Evolutionary conservation across 2,888 invertebrate genomes (phyloP).

Genomic region (Chrysolina americana): DNA sequence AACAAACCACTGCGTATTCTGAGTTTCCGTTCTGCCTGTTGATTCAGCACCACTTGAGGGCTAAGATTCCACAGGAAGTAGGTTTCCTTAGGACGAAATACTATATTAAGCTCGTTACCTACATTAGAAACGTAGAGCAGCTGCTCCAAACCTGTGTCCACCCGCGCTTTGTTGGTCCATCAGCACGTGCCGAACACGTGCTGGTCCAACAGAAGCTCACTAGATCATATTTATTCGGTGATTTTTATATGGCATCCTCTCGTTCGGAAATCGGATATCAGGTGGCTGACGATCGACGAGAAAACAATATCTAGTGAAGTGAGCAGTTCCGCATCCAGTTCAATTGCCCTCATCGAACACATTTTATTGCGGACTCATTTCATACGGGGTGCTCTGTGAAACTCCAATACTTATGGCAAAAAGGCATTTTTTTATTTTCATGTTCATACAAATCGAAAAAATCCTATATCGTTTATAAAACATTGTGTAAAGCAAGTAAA

Average conservation of each 20-base stretch:
- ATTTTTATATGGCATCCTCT: slow-evolving; percentile 46
- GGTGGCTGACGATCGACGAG: slow-evolving; percentile 38
- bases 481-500: too few relatives aligned
- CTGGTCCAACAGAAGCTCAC: slow-evolving; percentile 45
- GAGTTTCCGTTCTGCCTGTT: slow-evolving; percentile 67
- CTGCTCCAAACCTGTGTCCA: slow-evolving; percentile 64
- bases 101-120: slow-evolving; percentile 67
- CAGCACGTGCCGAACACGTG: slow-evolving; percentile 63
- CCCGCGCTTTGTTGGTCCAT: slow-evolving; percentile 55
- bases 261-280: slow-evolving; percentile 50
- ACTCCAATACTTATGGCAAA: background rate
- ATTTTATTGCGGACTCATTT: background rate
- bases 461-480: too few relatives aligned
- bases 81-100: slow-evolving; percentile 65
- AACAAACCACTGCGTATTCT: slow-evolving; percentile 64
- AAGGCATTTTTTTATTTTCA: too few relatives aligned
- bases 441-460: too few relatives aligned
- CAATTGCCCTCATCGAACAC: slow-evolving; percentile 8
- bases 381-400: background rate
- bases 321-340: slow-evolving; percentile 23
- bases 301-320: slow-evolving; percentile 20
- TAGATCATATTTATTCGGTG: slow-evolving; percentile 49
- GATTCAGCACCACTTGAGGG: slow-evolving; percentile 67
- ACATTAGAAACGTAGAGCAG: slow-evolving; percentile 63
- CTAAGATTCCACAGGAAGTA: slow-evolving; percentile 66